Evolutionary conservation across 2,797 vertebrate species (phyloP).

Genomic region (Acrossocheilus wenchowensis): DNA sequence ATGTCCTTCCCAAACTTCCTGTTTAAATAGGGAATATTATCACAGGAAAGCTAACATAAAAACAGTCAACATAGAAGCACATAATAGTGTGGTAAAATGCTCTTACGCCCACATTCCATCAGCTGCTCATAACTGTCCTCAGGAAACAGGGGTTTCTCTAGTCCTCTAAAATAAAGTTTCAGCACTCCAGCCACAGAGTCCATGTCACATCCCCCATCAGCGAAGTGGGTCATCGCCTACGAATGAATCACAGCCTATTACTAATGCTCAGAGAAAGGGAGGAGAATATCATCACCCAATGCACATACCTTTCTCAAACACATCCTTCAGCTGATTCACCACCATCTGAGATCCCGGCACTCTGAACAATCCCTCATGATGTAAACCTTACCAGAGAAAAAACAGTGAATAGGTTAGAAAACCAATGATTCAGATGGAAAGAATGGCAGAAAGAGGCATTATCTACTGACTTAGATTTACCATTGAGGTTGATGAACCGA

Average conservation of each 20-base stretch:
- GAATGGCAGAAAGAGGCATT: slow-evolving; percentile 8
- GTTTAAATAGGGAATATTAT: background rate
- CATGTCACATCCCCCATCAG: slow-evolving; percentile 76
- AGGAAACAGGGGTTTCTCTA: slow-evolving; percentile 85
- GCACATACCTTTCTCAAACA: slow-evolving; percentile 84
- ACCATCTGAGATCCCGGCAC: slow-evolving; percentile 85
- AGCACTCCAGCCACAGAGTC: slow-evolving; percentile 89
- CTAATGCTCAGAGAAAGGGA: slow-evolving; percentile 51
- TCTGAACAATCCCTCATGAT: slow-evolving; percentile 91
- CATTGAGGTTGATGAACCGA: slow-evolving; percentile 87
- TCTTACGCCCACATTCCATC: slow-evolving; percentile 79
- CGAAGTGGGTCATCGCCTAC: slow-evolving; percentile 88
- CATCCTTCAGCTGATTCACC: slow-evolving; percentile 84
- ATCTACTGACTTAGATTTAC: slow-evolving; percentile 69
- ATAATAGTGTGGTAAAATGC: background rate
- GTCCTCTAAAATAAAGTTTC: slow-evolving; percentile 87
- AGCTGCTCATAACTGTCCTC: slow-evolving; percentile 78
- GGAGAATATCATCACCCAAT: background rate
- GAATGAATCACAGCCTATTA: slow-evolving; percentile 63
- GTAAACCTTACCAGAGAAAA: slow-evolving; percentile 77
- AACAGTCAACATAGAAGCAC: background rate
- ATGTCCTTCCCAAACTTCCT: background rate
- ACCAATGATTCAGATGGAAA: slow-evolving; percentile 16
- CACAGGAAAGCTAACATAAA: background rate
- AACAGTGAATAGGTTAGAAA: slow-evolving; percentile 10